phyloP scores from a whole-genome alignment of 1,140 invertebrate genomes.

The Charaxes varanes region DNA sequence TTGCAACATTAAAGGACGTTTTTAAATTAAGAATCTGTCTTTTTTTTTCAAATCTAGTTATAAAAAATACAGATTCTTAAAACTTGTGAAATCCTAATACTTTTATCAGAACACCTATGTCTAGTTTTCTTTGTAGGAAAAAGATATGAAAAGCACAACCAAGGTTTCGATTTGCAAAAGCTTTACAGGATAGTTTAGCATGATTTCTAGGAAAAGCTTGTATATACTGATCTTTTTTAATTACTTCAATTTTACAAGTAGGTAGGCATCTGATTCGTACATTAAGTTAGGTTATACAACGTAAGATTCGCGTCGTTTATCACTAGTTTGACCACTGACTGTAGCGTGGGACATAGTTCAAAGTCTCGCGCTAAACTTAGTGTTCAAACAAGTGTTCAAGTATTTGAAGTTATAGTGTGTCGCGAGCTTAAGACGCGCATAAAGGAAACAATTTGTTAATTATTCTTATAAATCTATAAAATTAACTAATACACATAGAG shows the following conservation, averaged over 20 bases:
- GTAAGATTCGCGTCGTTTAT: conserved; percentile 25
- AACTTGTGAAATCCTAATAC: no score
- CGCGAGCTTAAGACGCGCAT: no score
- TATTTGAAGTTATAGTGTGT: no score
- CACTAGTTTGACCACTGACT: no score
- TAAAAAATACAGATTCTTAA: no score
- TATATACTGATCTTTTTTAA: not conserved
- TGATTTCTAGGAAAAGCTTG: conserved; percentile 9
- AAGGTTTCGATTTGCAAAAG: conserved; percentile 17
- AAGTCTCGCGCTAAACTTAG: no score
- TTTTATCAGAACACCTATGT: conserved; percentile 11
- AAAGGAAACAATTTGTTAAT: conserved; percentile 35
- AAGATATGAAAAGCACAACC: conserved; percentile 24
- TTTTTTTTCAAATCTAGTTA: no score
- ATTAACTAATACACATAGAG: conserved; percentile 52
- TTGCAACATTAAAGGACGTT: conserved; percentile 3
- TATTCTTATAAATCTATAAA: conserved; percentile 49
- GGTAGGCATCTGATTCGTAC: conserved; percentile 27
- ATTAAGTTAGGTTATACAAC: conserved; percentile 22
- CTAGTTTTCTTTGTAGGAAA: conserved; percentile 14
- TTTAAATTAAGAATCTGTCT: no score
- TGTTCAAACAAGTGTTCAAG: no score
- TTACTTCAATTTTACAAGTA: conserved; percentile 15
- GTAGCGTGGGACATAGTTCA: no score
- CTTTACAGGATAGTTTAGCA: no score